Percentiles rank a stretch among this genome's conserved stretches.
Conservation (phyloP, 1,140 invertebrate genomes). For the Nomia melanderi region DNA sequence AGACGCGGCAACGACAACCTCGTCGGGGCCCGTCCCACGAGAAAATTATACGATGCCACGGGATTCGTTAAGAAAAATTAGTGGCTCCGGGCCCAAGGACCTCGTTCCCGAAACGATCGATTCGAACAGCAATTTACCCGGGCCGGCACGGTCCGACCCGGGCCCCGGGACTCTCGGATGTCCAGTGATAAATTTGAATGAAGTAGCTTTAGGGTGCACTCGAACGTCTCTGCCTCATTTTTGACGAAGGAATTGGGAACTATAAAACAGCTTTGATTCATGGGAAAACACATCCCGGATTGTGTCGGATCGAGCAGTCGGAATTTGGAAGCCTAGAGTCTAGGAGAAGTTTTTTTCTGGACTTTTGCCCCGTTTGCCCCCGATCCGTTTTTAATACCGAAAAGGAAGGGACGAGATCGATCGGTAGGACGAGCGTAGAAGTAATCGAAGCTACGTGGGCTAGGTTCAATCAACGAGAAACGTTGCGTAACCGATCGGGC, state of each 20-base stretch:
- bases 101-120: constrained; percentile 23
- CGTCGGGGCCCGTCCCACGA: constrained; percentile 4
- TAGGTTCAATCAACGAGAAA: constrained; percentile 10
- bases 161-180: too few relatives aligned
- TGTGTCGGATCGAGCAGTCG: too few relatives aligned
- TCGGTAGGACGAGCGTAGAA: background rate
- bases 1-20: constrained; percentile 17
- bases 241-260: background rate
- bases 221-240: background rate
- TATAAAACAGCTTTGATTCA: too few relatives aligned
- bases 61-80: constrained; percentile 50
- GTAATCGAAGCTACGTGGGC: background rate
- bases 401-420: background rate
- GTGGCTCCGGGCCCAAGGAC: constrained; percentile 14
- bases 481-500: constrained; percentile 8
- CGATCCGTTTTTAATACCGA: background rate
- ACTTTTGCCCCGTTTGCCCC: too few relatives aligned
- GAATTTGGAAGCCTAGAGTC: too few relatives aligned
- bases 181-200: constrained; percentile 26
- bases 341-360: too few relatives aligned
- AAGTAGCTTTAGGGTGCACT: background rate
- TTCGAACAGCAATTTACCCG: constrained; percentile 20
- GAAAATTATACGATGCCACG: constrained; percentile 39
- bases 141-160: background rate
- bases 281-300: too few relatives aligned